Evolutionary conservation across 2,797 vertebrate genomes (phyloP).

Genomic region (Pteropus rufus): DNA sequence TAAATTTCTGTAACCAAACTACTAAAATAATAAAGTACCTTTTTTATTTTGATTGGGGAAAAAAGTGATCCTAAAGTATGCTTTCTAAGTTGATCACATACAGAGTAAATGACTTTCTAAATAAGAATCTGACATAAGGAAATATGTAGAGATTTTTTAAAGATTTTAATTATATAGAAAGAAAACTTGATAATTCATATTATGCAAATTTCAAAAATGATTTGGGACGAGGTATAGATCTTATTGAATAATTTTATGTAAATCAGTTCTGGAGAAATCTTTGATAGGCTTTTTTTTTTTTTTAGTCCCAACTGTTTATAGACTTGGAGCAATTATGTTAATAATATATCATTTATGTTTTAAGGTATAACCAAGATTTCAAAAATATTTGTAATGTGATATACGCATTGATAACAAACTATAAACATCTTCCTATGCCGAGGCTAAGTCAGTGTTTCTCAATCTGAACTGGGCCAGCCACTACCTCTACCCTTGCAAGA

Average conservation of each 20-base stretch:
- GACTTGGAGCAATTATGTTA: neutral
- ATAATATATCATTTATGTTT: neutral
- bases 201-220: neutral
- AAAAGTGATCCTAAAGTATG: slow-evolving; percentile 9
- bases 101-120: slow-evolving; percentile 42
- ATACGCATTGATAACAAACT: neutral
- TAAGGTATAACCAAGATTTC: neutral
- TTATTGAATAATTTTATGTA: neutral
- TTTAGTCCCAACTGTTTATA: neutral
- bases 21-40: slow-evolving; percentile 33
- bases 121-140: slow-evolving; percentile 25
- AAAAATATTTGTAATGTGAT: neutral
- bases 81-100: slow-evolving; percentile 17
- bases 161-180: neutral
- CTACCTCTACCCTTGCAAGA: neutral
- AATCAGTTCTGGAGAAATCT: slow-evolving; percentile 15
- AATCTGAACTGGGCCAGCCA: neutral
- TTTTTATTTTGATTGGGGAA: slow-evolving; percentile 20
- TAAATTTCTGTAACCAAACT: slow-evolving; percentile 55
- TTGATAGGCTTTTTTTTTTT: neutral
- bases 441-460: neutral
- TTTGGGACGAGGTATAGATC: neutral
- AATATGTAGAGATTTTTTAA: neutral
- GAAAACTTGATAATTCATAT: neutral
- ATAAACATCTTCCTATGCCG: neutral